Evolutionary conservation across 35 echinoderm and acorn worm species (phyloP).

Genomic region (Amphiura filiformis): DNA sequence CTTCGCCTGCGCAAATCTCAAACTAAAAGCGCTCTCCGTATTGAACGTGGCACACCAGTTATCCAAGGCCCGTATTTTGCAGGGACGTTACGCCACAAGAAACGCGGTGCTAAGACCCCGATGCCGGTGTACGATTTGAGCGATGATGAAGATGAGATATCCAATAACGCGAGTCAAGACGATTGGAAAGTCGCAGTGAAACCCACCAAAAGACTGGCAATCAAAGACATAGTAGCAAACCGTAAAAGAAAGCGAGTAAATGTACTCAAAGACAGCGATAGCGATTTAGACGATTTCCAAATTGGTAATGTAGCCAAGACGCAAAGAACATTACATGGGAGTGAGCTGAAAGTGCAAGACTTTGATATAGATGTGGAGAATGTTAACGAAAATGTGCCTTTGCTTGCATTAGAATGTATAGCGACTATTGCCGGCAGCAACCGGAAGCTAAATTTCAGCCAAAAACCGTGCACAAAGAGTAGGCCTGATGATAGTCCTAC

Average conservation of each 20-base stretch:
- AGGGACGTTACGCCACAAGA: neutral
- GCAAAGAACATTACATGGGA: neutral
- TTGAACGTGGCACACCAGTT: neutral
- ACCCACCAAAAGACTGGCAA: neutral
- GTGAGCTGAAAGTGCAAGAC: neutral
- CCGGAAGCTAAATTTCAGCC: neutral
- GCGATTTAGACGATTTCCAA: neutral
- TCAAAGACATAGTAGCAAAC: neutral
- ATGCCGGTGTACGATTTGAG: neutral
- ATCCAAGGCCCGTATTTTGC: neutral
- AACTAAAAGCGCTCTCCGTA: neutral
- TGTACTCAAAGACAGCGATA: neutral
- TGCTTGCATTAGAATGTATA: neutral
- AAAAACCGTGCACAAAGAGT: neutral
- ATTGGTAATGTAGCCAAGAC: neutral
- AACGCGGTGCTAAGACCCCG: neutral
- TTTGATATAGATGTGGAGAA: neutral
- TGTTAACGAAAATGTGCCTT: neutral
- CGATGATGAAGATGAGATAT: neutral
- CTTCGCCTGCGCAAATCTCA: neutral
- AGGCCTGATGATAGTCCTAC: neutral
- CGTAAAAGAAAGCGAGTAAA: neutral
- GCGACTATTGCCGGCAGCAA: neutral
- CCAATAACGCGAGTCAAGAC: neutral
- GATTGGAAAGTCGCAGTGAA: neutral